These are phyloP conservation scores for Drosophila pegasa DNA, from an alignment of 2,888 invertebrate genomes.

Conservation along the genomic window DNA sequence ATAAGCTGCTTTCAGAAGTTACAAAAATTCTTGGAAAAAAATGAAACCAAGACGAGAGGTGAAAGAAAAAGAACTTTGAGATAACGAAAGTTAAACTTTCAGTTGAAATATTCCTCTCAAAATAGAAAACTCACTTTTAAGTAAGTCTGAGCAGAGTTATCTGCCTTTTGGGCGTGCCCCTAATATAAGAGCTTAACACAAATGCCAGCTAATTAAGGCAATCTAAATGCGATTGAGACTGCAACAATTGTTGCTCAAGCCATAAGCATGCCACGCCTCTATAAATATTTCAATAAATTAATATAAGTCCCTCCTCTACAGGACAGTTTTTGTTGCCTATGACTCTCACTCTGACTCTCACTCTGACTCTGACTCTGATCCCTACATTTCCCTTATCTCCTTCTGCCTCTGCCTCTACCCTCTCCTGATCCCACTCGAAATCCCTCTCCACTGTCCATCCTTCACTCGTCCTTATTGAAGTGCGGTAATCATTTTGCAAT, in stretches of 20 bases:
- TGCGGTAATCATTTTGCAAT: conserved; percentile 38
- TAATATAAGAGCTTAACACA: neutral
- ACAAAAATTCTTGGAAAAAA: neutral
- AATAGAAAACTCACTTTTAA: too few relatives aligned
- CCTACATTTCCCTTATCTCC: too few relatives aligned
- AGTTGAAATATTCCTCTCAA: too few relatives aligned
- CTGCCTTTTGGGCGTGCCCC: neutral
- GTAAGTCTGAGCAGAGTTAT: too few relatives aligned
- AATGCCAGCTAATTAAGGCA: conserved; percentile 34
- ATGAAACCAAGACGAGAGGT: neutral
- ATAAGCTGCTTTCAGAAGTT: neutral
- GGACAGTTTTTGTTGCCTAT: too few relatives aligned
- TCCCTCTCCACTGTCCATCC: too few relatives aligned
- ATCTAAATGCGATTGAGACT: conserved; percentile 29
- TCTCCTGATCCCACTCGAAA: neutral
- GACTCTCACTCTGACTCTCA: neutral
- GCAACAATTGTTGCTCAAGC: neutral
- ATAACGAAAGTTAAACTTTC: too few relatives aligned
- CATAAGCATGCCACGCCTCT: neutral
- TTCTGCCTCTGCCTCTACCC: neutral
- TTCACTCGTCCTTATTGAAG: neutral
- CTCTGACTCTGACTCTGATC: neutral
- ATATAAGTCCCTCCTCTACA: too few relatives aligned
- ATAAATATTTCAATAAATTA: conserved; percentile 6
- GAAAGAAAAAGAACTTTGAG: neutral